Evolutionary conservation across 1,140 invertebrate species (phyloP).

Genomic region (Acarapis woodi): DNA sequence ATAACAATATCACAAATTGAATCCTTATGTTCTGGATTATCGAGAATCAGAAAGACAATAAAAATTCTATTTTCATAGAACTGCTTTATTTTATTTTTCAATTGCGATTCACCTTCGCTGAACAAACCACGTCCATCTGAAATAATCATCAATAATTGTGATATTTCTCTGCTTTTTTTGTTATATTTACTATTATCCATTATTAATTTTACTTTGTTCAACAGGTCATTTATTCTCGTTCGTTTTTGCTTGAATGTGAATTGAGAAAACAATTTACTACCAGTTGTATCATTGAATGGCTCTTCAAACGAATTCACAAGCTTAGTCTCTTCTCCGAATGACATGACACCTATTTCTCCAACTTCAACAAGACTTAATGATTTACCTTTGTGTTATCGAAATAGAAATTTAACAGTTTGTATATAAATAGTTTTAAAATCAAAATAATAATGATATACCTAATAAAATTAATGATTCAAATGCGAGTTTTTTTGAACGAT

Average conservation of each 20-base stretch:
- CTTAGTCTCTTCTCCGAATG: conserved; percentile 60
- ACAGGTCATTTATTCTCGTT: conserved; percentile 42
- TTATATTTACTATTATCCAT: not conserved
- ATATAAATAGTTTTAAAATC: too few species aligned
- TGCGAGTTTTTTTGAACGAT: conserved; percentile 31
- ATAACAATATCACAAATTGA: conserved; percentile 70
- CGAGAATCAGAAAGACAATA: conserved; percentile 76
- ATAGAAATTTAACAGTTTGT: too few species aligned
- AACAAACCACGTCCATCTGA: conserved; percentile 80
- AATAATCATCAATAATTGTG: conserved; percentile 66
- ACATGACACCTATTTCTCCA: conserved; percentile 61
- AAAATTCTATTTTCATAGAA: conserved; percentile 56
- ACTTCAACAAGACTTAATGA: conserved; percentile 66
- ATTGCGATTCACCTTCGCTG: conserved; percentile 47
- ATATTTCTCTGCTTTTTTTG: conserved; percentile 34
- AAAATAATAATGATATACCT: conserved; percentile 46
- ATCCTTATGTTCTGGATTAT: conserved; percentile 63
- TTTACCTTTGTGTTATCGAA: too few species aligned
- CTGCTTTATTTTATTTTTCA: conserved; percentile 42
- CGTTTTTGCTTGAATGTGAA: conserved; percentile 49
- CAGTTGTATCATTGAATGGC: conserved; percentile 48
- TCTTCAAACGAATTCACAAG: conserved; percentile 51
- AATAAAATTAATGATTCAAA: conserved; percentile 80
- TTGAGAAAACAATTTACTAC: conserved; percentile 22
- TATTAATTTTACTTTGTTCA: conserved; percentile 32